Base-by-base conservation (phyloP, 2,888 invertebrate species). In the Metellina segmentata region DNA sequence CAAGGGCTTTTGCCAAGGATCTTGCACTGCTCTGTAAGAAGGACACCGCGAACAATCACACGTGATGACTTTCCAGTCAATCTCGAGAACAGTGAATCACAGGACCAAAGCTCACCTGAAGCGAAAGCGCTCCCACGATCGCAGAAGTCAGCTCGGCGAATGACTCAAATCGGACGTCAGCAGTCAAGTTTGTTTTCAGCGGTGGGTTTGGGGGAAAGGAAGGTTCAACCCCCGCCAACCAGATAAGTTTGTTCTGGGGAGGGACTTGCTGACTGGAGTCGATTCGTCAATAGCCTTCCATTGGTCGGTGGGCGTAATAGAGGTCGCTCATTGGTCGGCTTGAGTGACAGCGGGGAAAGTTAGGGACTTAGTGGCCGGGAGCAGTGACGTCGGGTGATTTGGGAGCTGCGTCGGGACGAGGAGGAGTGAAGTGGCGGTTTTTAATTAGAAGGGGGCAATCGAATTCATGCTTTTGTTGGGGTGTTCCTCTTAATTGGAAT, bases 271-370 rank as follows among this genome's bases (percentile, higher is more conserved):
- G 20, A 20, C 20, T 71, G 48, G 48, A 74, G 74, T 74, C 74
- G 74, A 74, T 74, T 20, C 74, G 74, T 74, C 74, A 74, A 74
- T 74, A 48, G 34, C 69, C 16, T 13, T 69, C 16, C 69, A 74
- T 16, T 34, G 34, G 9, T 8, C 8, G 34, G 74, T 74, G 20
- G 74, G 74, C 74, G 74, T 74, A 8, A 74, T 13, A 20, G 48
- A 20, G 6, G 11, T 13, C 20, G 19, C 34, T 74, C 20, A 74
- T 74, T 74, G 74, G 74, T 48, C 34, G 11, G 8, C 74, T n/a
- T 2, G 11, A 2, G 11, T 74, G 48, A 74, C 74, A 9, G 34
- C 9, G 48, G 9, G 8, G 20, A 69, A 69, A 13, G 34, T 7
- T 11, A 7, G 16, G 69, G 16, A 13, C 69, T 16, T 13, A 69